Conservation (phyloP, 2,888 invertebrate genomes). For the Orthonychiurus folsomi region DNA sequence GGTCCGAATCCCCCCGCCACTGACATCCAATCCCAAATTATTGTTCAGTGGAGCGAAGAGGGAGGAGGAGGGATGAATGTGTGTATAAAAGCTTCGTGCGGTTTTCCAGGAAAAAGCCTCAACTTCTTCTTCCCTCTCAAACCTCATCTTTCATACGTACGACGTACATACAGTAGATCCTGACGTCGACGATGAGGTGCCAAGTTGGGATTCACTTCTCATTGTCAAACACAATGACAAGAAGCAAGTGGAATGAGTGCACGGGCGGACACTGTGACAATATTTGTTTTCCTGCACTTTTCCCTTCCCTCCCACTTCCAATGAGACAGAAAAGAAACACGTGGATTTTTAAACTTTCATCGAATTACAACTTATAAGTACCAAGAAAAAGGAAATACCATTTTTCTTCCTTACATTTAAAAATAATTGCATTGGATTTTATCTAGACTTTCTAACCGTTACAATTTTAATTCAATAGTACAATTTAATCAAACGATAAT, state of each 20-base stretch:
- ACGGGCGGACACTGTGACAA: not conserved
- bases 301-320: not conserved
- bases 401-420: not conserved
- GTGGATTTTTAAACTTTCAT: no score
- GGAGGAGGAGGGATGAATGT: not conserved
- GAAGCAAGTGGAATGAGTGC: not conserved
- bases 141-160: not conserved
- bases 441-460: no score
- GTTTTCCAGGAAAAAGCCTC: not conserved
- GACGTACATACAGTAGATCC: not conserved
- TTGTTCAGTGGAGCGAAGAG: not conserved
- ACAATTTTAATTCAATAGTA: no score
- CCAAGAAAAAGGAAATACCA: not conserved
- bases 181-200: not conserved
- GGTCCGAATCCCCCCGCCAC: no score
- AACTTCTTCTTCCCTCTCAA: not conserved
- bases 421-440: not conserved
- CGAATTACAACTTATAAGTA: no score
- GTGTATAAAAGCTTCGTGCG: not conserved
- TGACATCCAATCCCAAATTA: constrained; percentile 1
- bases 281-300: not conserved
- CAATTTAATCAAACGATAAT: no score
- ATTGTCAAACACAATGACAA: not conserved
- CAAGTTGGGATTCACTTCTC: not conserved
- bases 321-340: not conserved